A percentile compares a stretch with the other conserved stretches of the same genome.
These are phyloP conservation scores for Passer domesticus DNA, from an alignment of 2,113 vertebrate species.

Conservation along the genomic window DNA sequence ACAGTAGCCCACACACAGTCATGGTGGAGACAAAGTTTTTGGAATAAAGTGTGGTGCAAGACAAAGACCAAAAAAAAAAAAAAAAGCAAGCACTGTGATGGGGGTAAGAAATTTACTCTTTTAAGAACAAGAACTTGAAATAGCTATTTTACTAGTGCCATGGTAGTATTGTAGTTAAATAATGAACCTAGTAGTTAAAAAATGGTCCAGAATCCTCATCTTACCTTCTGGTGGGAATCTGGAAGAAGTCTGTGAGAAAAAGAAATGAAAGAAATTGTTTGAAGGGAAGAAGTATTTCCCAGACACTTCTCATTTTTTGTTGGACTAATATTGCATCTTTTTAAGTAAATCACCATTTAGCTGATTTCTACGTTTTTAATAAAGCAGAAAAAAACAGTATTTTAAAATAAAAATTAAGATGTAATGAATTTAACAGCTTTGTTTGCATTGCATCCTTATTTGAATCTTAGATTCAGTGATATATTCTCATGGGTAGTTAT, in stretches of 20 bases:
- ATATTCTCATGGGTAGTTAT: constrained; percentile 36
- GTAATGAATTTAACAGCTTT: not conserved
- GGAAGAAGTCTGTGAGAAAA: not conserved
- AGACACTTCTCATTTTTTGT: not conserved
- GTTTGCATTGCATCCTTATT: not conserved
- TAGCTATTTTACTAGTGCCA: not conserved
- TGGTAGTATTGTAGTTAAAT: not conserved
- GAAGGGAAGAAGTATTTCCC: not conserved
- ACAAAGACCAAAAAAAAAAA: not conserved
- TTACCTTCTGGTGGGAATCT: not conserved
- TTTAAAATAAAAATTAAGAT: not conserved
- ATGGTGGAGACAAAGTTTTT: not conserved
- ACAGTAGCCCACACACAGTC: not conserved
- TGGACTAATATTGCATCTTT: not conserved
- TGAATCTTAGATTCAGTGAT: constrained; percentile 12
- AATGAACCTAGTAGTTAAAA: not conserved
- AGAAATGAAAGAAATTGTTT: not conserved
- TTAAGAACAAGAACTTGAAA: not conserved
- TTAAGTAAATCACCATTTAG: not conserved
- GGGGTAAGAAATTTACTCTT: not conserved
- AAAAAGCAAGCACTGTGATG: too few relatives aligned
- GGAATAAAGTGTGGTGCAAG: not conserved
- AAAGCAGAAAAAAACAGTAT: not conserved
- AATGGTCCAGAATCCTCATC: not conserved
- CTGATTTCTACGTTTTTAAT: not conserved